Base-by-base conservation (phyloP, 2,113 vertebrate genomes). In the Grammomys surdaster region DNA sequence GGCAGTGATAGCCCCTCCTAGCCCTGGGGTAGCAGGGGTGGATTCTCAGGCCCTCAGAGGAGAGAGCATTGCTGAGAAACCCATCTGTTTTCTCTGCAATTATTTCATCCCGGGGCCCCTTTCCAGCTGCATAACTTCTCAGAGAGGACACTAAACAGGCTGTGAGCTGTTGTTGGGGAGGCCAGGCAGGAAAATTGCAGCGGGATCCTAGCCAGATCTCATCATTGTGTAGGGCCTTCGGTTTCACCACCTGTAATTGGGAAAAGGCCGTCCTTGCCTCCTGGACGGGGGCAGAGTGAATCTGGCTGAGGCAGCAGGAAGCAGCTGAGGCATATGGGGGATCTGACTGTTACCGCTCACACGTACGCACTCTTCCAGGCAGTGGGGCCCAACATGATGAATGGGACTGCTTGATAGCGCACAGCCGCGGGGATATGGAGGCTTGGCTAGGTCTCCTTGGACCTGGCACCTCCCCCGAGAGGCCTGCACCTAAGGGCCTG, bases 121-220 rank as follows among this genome's bases (percentile, higher is more conserved):
- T 97, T 97, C 96, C 96, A 97, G 97, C 97, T 97, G 97, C 77
- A 82, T 76, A 90, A 93, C 89, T 96, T 97, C 97, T 92, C 95
- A 95, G 90, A 77, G 96, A 97, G 89, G 92, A 96, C 94, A 85
- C 95, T 75, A 81, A 88, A 63, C 90, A 96, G 96, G 90, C 96
- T 22, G 92, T 40, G 95, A 95, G 87, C 90, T 17, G 91, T 70
- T 89, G 91, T 78, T 65, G 40, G 11, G 65, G 89, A 95, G 93
- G 94, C 92, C n/a, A 7, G 95, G 96, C 88, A 75, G 95, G 96
- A 88, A 93, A 88, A 88, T 43, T 76, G 93, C 88, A 58, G 88
- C 1, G 33, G 97, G 91, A 94, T 58, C 43, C 80, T 24, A 36
- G 92, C 97, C 97, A 97, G 89, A 84, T 85, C 75, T 88, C 77